Conservation (phyloP, 2,888 invertebrate genomes). For the Anthrax anthrax region DNA sequence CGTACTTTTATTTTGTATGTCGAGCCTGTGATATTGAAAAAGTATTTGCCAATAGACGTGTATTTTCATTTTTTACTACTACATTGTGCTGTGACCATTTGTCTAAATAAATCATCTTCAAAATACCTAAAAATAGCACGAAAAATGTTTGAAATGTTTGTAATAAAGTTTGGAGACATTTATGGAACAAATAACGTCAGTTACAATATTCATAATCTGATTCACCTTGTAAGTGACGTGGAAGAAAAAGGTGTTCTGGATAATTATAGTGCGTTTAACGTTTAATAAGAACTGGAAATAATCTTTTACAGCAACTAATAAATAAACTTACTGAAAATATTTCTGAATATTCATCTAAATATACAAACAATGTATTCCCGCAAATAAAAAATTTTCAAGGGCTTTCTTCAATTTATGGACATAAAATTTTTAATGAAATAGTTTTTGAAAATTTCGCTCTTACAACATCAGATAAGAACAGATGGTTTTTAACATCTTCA, state of each 20-base stretch:
- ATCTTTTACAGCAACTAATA: slow-evolving; percentile 11
- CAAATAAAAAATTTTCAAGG: too few species aligned
- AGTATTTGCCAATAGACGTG: slow-evolving; percentile 7
- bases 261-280: slow-evolving; percentile 3
- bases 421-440: too few species aligned
- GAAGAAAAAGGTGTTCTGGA: slow-evolving; percentile 9
- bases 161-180: slow-evolving; percentile 8
- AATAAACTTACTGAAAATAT: slow-evolving; percentile 7
- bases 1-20: slow-evolving; percentile 13
- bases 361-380: too few species aligned
- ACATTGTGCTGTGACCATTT: slow-evolving; percentile 13
- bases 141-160: slow-evolving; percentile 12
- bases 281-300: slow-evolving; percentile 11
- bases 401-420: too few species aligned
- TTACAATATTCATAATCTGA: slow-evolving; percentile 14
- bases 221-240: slow-evolving; percentile 12
- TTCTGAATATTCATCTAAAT: too few species aligned
- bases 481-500: too few species aligned
- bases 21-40: slow-evolving; percentile 12
- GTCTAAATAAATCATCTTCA: not conserved
- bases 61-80: slow-evolving; percentile 14
- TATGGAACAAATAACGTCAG: slow-evolving; percentile 13
- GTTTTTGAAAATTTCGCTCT: too few species aligned
- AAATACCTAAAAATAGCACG: slow-evolving; percentile 9
- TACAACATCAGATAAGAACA: too few species aligned